Percentiles rank a stretch among this genome's conserved stretches.
Evolutionary conservation across 2,113 vertebrate genomes (phyloP).

Genomic region (Columba livia): DNA sequence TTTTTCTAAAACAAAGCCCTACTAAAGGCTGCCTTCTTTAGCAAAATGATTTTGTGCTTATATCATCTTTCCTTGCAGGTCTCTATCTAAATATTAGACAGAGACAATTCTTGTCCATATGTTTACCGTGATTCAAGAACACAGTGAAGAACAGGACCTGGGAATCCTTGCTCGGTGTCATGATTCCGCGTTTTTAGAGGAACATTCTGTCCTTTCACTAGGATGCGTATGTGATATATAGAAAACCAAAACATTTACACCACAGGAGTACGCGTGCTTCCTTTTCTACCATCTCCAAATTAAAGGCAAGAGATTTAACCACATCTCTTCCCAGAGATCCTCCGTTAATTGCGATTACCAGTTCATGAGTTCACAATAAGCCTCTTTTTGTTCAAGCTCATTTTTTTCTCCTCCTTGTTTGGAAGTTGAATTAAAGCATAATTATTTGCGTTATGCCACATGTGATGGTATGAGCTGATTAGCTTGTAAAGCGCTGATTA

Average conservation of each 20-base stretch:
- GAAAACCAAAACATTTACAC: background rate
- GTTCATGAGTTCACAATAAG: slow-evolving; percentile 60
- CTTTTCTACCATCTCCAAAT: background rate
- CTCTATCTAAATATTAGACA: background rate
- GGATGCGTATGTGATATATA: background rate
- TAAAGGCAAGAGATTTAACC: slow-evolving; percentile 58
- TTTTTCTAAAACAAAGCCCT: background rate
- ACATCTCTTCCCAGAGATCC: slow-evolving; percentile 32
- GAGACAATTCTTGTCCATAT: background rate
- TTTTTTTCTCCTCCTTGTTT: slow-evolving; percentile 64
- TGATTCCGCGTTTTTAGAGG: background rate
- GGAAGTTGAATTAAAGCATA: slow-evolving; percentile 70
- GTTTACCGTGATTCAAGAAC: background rate
- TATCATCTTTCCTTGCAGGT: background rate
- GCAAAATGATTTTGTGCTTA: background rate
- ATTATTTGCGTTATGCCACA: slow-evolving; percentile 67
- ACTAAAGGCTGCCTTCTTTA: background rate
- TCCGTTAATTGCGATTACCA: slow-evolving; percentile 61
- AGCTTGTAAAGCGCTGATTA: slow-evolving; percentile 69
- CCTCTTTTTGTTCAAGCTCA: slow-evolving; percentile 46
- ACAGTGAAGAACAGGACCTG: background rate
- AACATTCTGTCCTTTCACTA: background rate
- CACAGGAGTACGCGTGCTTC: background rate
- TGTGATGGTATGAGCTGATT: slow-evolving; percentile 71
- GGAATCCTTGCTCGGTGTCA: background rate